Percentiles rank a stretch among this genome's conserved stretches.
Evolutionary conservation across 2,888 invertebrate genomes (phyloP).

Genomic region (Dinocampus coccinellae): DNA sequence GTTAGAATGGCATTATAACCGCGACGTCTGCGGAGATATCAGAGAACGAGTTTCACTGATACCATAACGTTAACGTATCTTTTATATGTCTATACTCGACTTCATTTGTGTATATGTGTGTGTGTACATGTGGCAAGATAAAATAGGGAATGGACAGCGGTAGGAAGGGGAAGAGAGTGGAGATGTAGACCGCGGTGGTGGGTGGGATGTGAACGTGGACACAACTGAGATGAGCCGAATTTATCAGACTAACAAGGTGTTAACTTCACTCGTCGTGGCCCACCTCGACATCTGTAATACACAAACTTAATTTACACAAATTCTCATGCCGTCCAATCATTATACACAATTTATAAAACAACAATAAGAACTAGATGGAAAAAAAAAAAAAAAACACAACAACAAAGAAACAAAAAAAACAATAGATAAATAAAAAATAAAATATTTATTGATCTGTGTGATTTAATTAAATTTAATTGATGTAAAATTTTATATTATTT

Average conservation of each 20-base stretch:
- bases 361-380: no score
- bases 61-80: constrained; percentile 29
- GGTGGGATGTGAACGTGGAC: constrained; percentile 2
- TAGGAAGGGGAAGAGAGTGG: background rate
- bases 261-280: constrained; percentile 59
- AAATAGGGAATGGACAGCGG: background rate
- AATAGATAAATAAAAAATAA: no score
- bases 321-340: background rate
- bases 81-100: background rate
- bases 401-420: no score
- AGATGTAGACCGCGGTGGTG: background rate
- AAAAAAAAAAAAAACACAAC: no score
- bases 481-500: no score
- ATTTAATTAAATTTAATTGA: no score
- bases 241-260: constrained; percentile 68
- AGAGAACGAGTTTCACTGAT: constrained; percentile 42
- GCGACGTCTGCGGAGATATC: constrained; percentile 42
- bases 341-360: background rate
- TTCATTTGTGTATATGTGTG: background rate
- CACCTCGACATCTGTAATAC: constrained; percentile 64
- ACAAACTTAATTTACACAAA: constrained; percentile 60
- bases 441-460: no score
- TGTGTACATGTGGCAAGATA: background rate
- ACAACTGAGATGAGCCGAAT: constrained; percentile 58
- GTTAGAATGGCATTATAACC: constrained; percentile 48